phyloP scores from a whole-genome alignment of 2,888 invertebrate species.

The Caenorhabditis sinica region DNA sequence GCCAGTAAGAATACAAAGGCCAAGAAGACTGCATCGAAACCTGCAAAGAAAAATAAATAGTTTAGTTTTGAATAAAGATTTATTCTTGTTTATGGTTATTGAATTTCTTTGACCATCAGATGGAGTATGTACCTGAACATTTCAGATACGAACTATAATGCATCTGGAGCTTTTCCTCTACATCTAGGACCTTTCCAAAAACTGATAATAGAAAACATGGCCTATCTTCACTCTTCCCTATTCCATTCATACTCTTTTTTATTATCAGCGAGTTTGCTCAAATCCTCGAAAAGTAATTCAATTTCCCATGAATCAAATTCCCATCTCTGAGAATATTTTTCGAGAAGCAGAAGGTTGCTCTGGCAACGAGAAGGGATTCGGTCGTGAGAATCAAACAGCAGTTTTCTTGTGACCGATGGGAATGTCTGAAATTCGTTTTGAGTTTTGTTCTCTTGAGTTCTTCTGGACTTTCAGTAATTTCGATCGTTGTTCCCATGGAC shows the following conservation, averaged over 20 bases:
- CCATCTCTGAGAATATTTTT: slow-evolving; percentile 19
- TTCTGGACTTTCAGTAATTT: not conserved
- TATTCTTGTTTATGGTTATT: not conserved
- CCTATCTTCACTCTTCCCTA: no score
- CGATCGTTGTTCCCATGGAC: not conserved
- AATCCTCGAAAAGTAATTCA: not conserved
- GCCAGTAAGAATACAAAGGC: not conserved
- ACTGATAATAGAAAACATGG: no score
- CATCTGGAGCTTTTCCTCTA: no score
- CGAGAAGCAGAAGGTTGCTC: not conserved
- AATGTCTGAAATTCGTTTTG: not conserved
- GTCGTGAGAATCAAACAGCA: slow-evolving; percentile 3
- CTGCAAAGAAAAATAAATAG: slow-evolving; percentile 44
- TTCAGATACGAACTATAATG: no score
- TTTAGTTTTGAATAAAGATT: not conserved
- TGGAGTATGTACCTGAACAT: no score
- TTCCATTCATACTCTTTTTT: no score
- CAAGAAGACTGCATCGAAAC: slow-evolving; percentile 25
- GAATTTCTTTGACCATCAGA: not conserved
- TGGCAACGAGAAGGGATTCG: not conserved
- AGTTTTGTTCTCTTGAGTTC: not conserved
- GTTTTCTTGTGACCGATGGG: not conserved
- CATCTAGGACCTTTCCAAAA: no score
- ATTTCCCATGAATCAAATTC: slow-evolving; percentile 24
- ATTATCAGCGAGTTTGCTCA: no score